Evolutionary conservation across 2,113 vertebrate species (phyloP).

Genomic region (Otolemur garnettii): DNA sequence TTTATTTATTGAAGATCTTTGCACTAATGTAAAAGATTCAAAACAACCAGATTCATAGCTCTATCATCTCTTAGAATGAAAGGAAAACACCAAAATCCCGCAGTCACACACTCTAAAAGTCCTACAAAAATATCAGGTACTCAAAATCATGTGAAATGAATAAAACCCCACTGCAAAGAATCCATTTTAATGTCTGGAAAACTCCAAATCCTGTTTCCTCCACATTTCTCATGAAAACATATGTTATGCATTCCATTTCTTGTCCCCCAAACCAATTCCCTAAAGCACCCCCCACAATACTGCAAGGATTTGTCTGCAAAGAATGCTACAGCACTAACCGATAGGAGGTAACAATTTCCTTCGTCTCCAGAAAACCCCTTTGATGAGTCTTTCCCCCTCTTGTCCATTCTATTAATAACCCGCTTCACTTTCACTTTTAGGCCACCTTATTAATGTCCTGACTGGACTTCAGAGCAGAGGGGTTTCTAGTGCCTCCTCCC

Average conservation of each 20-base stretch:
- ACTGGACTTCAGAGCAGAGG: not conserved
- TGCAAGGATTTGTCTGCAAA: conserved; percentile 79
- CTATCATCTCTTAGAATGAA: conserved; percentile 59
- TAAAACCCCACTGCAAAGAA: not conserved
- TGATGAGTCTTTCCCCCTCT: conserved; percentile 70
- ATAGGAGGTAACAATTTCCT: conserved; percentile 70
- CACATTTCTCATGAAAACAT: conserved; percentile 49
- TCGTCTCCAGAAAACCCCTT: conserved; percentile 73
- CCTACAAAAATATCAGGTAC: not conserved
- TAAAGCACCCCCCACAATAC: not conserved
- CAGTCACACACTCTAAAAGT: not conserved
- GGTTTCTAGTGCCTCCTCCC: conserved; percentile 2
- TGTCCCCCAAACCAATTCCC: conserved; percentile 60
- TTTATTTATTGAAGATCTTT: conserved; percentile 57
- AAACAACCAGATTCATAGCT: conserved; percentile 48
- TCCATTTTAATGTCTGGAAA: conserved; percentile 1
- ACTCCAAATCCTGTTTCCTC: not conserved
- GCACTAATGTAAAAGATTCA: conserved; percentile 46
- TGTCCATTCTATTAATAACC: conserved; percentile 77
- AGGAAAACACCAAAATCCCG: conserved; percentile 25
- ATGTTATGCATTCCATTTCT: conserved; percentile 6
- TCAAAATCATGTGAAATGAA: conserved; percentile 54
- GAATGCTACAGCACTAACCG: conserved; percentile 68
- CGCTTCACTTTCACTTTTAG: conserved; percentile 68
- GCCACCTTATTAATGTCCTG: conserved; percentile 63